Evolutionary conservation across 2,797 vertebrate species (phyloP).

Genomic region (Sphaeramia orbicularis): DNA sequence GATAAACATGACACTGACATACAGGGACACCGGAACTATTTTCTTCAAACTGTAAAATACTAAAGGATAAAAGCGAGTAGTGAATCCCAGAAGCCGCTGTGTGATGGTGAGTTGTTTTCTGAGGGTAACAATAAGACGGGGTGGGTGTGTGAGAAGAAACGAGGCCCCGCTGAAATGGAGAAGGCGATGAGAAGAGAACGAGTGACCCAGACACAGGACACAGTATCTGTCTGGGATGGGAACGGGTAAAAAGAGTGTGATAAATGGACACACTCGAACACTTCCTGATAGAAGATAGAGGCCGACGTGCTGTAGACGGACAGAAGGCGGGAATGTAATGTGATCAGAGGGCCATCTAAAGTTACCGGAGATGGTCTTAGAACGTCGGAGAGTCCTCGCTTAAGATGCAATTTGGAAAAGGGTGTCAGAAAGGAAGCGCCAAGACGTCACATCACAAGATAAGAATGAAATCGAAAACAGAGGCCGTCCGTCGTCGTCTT

Average conservation of each 20-base stretch:
- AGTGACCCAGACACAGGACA: slow-evolving; percentile 56
- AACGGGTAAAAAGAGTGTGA: slow-evolving; percentile 44
- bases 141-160: slow-evolving; percentile 1
- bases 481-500: no score
- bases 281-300: slow-evolving; percentile 55
- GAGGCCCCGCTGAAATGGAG: slow-evolving; percentile 52
- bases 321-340: slow-evolving; percentile 64
- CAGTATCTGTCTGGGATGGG: slow-evolving; percentile 57
- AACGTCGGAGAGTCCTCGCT: slow-evolving; percentile 29
- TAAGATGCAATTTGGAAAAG: slow-evolving; percentile 23
- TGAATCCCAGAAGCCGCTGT: not conserved
- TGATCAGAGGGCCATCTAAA: slow-evolving; percentile 66
- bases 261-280: slow-evolving; percentile 63
- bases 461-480: no score
- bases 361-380: slow-evolving; percentile 66
- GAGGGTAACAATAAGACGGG: slow-evolving; percentile 15
- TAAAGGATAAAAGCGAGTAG: no score
- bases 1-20: no score
- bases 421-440: no score
- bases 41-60: no score
- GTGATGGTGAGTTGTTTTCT: slow-evolving; percentile 24
- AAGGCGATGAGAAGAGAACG: slow-evolving; percentile 19
- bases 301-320: slow-evolving; percentile 35
- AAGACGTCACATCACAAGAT: no score
- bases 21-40: no score